Conservation (phyloP, 2,888 invertebrate species). For the Nebria brevicollis region DNA sequence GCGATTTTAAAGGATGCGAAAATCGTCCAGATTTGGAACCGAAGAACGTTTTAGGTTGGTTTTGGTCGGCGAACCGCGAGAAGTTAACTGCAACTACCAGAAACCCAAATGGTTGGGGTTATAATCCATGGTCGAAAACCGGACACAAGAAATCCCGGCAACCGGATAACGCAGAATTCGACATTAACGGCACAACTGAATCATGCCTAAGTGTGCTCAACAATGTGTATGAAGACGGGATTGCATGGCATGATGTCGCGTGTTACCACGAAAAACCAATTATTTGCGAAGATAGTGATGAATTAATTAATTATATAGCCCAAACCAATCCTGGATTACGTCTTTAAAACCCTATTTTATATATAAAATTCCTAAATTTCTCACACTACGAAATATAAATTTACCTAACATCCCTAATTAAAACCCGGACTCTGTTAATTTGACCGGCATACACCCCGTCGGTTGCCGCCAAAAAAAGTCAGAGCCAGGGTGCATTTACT, state of each 20-base stretch:
- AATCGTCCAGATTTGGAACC: slow-evolving; percentile 87
- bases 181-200: slow-evolving; percentile 87
- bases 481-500: background rate
- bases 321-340: slow-evolving; percentile 82
- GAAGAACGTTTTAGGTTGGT: slow-evolving; percentile 87
- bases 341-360: slow-evolving; percentile 69
- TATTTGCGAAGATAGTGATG: slow-evolving; percentile 90
- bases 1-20: slow-evolving; percentile 94
- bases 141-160: slow-evolving; percentile 90
- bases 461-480: background rate
- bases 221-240: slow-evolving; percentile 93
- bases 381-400: background rate
- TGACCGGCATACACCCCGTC: background rate
- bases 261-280: slow-evolving; percentile 94
- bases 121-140: slow-evolving; percentile 91
- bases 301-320: slow-evolving; percentile 85
- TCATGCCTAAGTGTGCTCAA: slow-evolving; percentile 88
- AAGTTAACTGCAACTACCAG: slow-evolving; percentile 86
- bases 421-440: background rate
- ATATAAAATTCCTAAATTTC: background rate
- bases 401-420: background rate
- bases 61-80: slow-evolving; percentile 91
- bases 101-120: slow-evolving; percentile 76
- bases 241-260: slow-evolving; percentile 94
- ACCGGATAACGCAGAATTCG: slow-evolving; percentile 91